These are phyloP conservation scores for Pangasius sanitwongsei DNA, from an alignment of 2,797 vertebrate species.

Conservation along the genomic window DNA sequence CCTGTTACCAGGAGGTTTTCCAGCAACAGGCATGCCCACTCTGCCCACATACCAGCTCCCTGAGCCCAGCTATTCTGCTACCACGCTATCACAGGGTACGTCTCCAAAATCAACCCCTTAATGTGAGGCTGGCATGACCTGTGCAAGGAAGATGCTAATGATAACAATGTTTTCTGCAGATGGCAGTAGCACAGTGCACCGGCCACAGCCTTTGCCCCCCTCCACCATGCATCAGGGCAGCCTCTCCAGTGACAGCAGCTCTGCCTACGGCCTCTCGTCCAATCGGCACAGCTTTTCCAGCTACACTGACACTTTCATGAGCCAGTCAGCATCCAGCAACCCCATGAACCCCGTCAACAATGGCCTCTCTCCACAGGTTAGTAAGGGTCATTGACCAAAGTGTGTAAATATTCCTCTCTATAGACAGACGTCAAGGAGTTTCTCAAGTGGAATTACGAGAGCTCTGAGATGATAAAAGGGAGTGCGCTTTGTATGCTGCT, in stretches of 20 bases:
- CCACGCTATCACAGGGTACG: slow-evolving; percentile 88
- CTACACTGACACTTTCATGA: slow-evolving; percentile 95
- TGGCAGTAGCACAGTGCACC: slow-evolving; percentile 85
- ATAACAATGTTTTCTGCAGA: slow-evolving; percentile 71
- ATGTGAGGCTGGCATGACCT: background rate
- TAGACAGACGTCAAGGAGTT: slow-evolving; percentile 53
- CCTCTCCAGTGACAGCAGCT: slow-evolving; percentile 75
- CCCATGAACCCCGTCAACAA: slow-evolving; percentile 93
- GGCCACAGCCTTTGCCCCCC: slow-evolving; percentile 91
- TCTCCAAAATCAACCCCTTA: background rate
- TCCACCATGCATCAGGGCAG: slow-evolving; percentile 94
- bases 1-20: slow-evolving; percentile 92
- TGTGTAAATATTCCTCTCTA: slow-evolving; percentile 57
- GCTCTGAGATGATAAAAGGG: slow-evolving; percentile 51
- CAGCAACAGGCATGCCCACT: slow-evolving; percentile 88
- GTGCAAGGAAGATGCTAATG: background rate
- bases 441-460: slow-evolving; percentile 61
- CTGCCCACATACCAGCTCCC: slow-evolving; percentile 92
- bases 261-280: slow-evolving; percentile 84
- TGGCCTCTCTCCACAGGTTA: slow-evolving; percentile 92
- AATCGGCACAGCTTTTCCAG: slow-evolving; percentile 89
- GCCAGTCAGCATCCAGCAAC: slow-evolving; percentile 83
- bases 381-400: slow-evolving; percentile 60
- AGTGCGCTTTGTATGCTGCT: slow-evolving; percentile 49
- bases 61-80: slow-evolving; percentile 84